Evolutionary conservation across 1,140 invertebrate species (phyloP).

Genomic region (Hylyphantes graminicola): DNA sequence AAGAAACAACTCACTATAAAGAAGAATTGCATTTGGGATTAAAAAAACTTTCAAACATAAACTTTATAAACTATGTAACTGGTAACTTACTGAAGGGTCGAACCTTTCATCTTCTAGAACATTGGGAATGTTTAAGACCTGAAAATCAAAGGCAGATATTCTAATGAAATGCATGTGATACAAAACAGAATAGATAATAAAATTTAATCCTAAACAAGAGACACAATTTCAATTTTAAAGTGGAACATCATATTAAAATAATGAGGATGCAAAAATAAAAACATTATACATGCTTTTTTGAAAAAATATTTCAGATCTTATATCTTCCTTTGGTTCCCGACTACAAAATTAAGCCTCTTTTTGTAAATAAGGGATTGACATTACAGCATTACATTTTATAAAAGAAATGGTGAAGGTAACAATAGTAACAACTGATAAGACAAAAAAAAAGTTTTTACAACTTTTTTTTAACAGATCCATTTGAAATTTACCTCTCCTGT

Average conservation of each 20-base stretch:
- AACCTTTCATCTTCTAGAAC: conserved; percentile 93
- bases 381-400: too few relatives aligned
- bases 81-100: conserved; percentile 75
- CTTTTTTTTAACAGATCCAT: background rate
- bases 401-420: too few relatives aligned
- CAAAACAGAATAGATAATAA: background rate
- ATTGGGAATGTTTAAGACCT: conserved; percentile 89
- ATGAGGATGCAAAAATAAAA: too few relatives aligned
- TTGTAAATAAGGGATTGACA: background rate
- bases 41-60: too few relatives aligned
- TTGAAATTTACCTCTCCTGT: conserved; percentile 72
- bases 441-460: background rate
- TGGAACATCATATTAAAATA: background rate
- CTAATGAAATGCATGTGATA: background rate
- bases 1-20: too few relatives aligned
- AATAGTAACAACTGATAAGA: background rate
- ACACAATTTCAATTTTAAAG: background rate
- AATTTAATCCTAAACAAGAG: background rate
- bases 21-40: too few relatives aligned
- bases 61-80: too few relatives aligned
- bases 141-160: conserved; percentile 62
- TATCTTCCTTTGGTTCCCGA: too few relatives aligned
- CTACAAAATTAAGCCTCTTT: background rate
- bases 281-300: too few relatives aligned
- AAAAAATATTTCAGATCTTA: too few relatives aligned